phyloP scores from a whole-genome alignment of 30 jellyfish, hydroid and myxozoan species.

The Chironex yamaguchii region DNA sequence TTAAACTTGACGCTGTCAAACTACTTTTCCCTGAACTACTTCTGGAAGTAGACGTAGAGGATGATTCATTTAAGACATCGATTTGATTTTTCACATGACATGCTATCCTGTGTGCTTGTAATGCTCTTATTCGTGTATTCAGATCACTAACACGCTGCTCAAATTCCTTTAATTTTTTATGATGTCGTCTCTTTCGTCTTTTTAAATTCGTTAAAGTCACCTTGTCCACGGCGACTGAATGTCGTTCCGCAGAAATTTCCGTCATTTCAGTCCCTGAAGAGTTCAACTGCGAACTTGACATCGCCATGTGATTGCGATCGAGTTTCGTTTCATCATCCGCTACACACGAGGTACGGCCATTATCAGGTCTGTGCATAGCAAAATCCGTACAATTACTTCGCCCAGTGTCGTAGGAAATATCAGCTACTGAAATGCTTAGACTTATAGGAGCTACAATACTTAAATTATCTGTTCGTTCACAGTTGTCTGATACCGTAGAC shows the following conservation, averaged over 20 bases:
- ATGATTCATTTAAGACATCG: slow-evolving; percentile 19
- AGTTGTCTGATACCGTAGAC: no score
- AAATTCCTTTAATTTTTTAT: slow-evolving; percentile 17
- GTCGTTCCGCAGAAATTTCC: background rate
- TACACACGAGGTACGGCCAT: background rate
- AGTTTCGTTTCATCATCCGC: background rate
- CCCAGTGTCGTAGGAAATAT: no score
- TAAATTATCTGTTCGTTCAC: no score
- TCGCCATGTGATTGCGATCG: background rate
- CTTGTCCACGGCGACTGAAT: background rate
- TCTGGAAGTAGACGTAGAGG: slow-evolving; percentile 50
- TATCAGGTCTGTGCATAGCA: background rate
- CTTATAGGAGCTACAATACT: no score
- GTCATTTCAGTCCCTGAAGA: background rate
- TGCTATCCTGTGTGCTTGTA: slow-evolving; percentile 61
- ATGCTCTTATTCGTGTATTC: slow-evolving; percentile 46
- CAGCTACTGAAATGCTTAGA: no score
- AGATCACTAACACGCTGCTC: slow-evolving; percentile 53
- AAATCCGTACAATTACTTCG: background rate
- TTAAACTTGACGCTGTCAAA: background rate
- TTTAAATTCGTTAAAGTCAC: slow-evolving; percentile 32
- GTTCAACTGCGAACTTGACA: background rate
- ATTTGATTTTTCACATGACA: slow-evolving; percentile 68
- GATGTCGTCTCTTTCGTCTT: slow-evolving; percentile 1
- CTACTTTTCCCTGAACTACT: background rate